Evolutionary conservation across 2,113 vertebrate genomes (phyloP).

Genomic region (Chaenocephalus aceratus): DNA sequence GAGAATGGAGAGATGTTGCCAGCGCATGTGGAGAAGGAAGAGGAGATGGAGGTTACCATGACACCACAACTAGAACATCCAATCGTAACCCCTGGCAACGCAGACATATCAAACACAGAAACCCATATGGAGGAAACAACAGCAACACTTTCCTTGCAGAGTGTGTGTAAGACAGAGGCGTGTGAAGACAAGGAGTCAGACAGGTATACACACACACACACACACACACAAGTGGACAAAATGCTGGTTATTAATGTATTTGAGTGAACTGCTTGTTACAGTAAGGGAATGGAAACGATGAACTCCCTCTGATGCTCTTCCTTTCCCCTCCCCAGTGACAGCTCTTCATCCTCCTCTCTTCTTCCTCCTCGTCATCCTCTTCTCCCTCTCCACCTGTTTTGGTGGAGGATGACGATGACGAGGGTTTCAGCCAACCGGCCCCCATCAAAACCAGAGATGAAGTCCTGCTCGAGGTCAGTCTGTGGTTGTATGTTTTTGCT

Average conservation of each 20-base stretch:
- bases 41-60: constrained; percentile 48
- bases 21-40: neutral
- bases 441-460: constrained; percentile 68
- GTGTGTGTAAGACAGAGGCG: neutral
- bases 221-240: neutral
- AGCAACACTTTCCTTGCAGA: fast-evolving
- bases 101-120: neutral
- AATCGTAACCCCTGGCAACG: neutral
- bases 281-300: neutral
- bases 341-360: constrained; percentile 69
- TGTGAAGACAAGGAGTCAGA: constrained; percentile 39
- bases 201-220: constrained; percentile 53
- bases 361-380: constrained; percentile 64
- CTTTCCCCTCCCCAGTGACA: constrained; percentile 57
- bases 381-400: constrained; percentile 18
- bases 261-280: neutral
- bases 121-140: neutral
- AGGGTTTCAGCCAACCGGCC: constrained; percentile 68
- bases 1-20: neutral
- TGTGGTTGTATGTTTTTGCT: neutral
- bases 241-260: neutral
- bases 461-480: constrained; percentile 69
- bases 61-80: constrained; percentile 18
- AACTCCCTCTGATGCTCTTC: neutral
- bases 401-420: constrained; percentile 64